A percentile compares a stretch with the other conserved stretches of the same genome.
Conservation (phyloP, 2,797 vertebrate genomes). For the Linurgus olivaceus region DNA sequence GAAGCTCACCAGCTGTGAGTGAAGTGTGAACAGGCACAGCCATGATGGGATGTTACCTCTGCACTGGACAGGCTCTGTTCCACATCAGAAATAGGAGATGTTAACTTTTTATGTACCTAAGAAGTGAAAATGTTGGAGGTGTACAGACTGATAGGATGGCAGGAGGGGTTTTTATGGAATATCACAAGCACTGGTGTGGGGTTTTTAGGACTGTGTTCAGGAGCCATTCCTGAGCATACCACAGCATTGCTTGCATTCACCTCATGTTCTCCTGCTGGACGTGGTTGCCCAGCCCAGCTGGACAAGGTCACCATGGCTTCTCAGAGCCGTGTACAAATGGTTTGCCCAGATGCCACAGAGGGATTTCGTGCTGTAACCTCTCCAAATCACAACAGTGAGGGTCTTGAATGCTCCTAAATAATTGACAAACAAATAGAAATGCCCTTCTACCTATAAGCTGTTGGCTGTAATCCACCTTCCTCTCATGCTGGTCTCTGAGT, state of each 20-base stretch:
- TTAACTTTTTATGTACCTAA: fast-evolving
- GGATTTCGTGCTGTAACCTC: background rate
- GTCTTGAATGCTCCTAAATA: background rate
- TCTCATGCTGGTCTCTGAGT: background rate
- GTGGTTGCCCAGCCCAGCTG: fast-evolving
- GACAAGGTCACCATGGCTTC: background rate
- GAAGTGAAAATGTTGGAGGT: background rate
- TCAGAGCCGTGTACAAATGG: background rate
- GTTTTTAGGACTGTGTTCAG: background rate
- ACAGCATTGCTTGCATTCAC: background rate
- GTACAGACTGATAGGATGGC: fast-evolving
- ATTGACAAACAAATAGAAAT: background rate
- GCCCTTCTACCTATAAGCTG: background rate
- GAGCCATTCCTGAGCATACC: fast-evolving
- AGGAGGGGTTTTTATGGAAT: background rate
- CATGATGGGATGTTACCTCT: fast-evolving
- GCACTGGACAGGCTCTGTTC: fast-evolving
- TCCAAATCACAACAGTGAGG: background rate
- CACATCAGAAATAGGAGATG: fast-evolving
- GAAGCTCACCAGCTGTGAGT: background rate
- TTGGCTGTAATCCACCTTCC: background rate
- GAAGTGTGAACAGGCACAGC: fast-evolving
- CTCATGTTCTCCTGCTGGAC: fast-evolving
- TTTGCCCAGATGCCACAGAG: background rate
- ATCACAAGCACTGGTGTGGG: background rate